These are phyloP conservation scores for Corvus hawaiiensis DNA, from an alignment of 2,113 vertebrate genomes.

Conservation along the genomic window DNA sequence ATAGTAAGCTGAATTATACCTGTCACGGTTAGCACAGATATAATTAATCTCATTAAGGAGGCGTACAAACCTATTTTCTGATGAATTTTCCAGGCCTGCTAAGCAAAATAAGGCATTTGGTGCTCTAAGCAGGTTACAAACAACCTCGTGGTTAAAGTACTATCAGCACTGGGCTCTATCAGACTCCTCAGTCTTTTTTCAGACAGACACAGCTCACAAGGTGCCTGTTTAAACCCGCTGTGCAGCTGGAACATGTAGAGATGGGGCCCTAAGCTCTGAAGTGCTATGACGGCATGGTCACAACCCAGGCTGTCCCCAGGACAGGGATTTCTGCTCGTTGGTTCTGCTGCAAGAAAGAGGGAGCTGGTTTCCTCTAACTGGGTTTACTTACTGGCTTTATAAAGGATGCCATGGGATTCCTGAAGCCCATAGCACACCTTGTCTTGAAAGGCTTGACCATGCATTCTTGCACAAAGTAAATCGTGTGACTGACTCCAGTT, in stretches of 20 bases:
- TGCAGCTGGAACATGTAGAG: background rate
- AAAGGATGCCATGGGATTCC: background rate
- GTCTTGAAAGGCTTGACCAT: background rate
- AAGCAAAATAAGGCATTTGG: background rate
- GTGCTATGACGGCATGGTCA: background rate
- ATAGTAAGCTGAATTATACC: background rate
- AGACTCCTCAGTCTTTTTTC: background rate
- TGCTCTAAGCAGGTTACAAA: background rate
- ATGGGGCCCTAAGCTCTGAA: background rate
- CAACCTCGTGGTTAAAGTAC: background rate
- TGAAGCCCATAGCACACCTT: background rate
- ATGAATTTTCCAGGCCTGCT: background rate
- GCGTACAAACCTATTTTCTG: background rate
- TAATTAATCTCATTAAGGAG: background rate
- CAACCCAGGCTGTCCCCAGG: background rate
- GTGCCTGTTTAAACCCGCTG: background rate
- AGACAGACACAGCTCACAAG: background rate
- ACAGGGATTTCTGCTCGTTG: background rate
- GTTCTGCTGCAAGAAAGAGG: background rate
- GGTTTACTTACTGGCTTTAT: background rate
- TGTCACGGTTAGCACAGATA: background rate
- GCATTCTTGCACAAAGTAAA: background rate
- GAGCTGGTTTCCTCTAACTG: background rate
- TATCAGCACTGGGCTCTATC: background rate
- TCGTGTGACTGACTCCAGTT: fast-evolving